Conservation (phyloP, 1,140 invertebrate species). For the Drosophila punjabiensis region DNA sequence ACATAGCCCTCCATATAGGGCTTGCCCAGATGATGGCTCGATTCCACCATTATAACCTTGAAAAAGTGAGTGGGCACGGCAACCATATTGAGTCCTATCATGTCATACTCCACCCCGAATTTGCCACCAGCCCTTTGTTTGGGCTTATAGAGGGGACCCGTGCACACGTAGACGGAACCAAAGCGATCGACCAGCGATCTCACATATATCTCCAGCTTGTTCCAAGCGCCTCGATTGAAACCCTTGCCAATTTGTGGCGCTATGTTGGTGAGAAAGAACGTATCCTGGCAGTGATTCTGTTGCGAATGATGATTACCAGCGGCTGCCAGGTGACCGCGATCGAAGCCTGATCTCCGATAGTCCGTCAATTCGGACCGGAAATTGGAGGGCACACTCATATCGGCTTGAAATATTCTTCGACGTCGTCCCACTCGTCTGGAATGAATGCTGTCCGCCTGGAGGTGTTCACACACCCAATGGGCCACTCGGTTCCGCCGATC, state of each 20-base stretch:
- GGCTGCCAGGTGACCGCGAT: slow-evolving; percentile 97
- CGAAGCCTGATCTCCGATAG: slow-evolving; percentile 96
- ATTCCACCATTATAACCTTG: slow-evolving; percentile 95
- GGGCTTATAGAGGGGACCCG: slow-evolving; percentile 97
- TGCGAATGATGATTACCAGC: slow-evolving; percentile 95
- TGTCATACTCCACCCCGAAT: slow-evolving; percentile 96
- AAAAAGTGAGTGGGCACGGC: slow-evolving; percentile 99
- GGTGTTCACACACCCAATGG: slow-evolving; percentile 98
- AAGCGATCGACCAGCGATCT: slow-evolving; percentile 91
- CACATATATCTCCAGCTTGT: slow-evolving; percentile 85
- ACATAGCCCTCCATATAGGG: slow-evolving; percentile 96
- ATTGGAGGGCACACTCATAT: slow-evolving; percentile 93
- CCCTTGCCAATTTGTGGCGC: slow-evolving; percentile 98
- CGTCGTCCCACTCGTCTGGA: slow-evolving; percentile 87
- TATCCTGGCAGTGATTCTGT: slow-evolving; percentile 93
- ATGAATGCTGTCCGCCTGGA: slow-evolving; percentile 87
- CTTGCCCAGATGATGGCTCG: slow-evolving; percentile 86
- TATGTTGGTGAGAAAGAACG: slow-evolving; percentile 97
- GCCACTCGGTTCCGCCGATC: slow-evolving; percentile 95
- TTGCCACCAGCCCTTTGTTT: slow-evolving; percentile 93
- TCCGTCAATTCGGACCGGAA: slow-evolving; percentile 93
- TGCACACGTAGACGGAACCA: slow-evolving; percentile 97
- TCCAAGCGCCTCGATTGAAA: slow-evolving; percentile 98
- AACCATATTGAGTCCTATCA: slow-evolving; percentile 96
- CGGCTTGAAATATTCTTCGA: slow-evolving; percentile 93